Evolutionary conservation across 1,140 invertebrate species (phyloP), one percentile per base, ranked within the genome.

Genomic region (Magallana angulata): DNA sequence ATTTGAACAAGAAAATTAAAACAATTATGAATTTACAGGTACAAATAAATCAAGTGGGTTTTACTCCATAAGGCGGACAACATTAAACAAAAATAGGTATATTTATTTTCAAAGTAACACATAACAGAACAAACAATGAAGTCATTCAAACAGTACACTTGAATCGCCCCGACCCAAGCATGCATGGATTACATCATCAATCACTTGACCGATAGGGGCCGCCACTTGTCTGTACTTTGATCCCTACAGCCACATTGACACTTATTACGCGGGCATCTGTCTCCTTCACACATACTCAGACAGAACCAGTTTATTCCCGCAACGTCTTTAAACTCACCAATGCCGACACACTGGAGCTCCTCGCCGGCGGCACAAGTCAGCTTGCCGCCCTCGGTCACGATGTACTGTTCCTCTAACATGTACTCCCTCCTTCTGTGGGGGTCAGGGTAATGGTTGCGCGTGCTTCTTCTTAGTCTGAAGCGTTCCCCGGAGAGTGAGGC

Each of bases 231-330:
- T 36, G 68, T 76, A 30, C 36, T 76, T 8, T 7, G 18, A 76
- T 76, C 68, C 24, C 68, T 76, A 76, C 68, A 76, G 36, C 68
- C 68, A 76, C 68, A 76, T 30, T 76, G 68, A 76, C 68, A 76
- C 24, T 76, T 76, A 76, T 76, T 30, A 12, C 12, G 7, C 8
- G 68, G 68, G 68, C 68, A 76, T 2, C 68, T 76, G 68, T 76
- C 68, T 36, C 68, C 24, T 76, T 76, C 30, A 76, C 68, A 76
- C 68, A 76, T 36, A 30, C 68, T 76, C 24, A 76, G 24, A 76
- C 68, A 76, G 24, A 76, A 76, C 68, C 68, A 76, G 24, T 76
- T 76, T 36, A 76, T 76, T 7, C 68, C 68, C 24, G 18, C 36
- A 36, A 76, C 36, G 68, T 76, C 68, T 76, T 36, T 76, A 30